phyloP scores from a whole-genome alignment of 2,888 invertebrate genomes.

The Lithophane semibrunnea region DNA sequence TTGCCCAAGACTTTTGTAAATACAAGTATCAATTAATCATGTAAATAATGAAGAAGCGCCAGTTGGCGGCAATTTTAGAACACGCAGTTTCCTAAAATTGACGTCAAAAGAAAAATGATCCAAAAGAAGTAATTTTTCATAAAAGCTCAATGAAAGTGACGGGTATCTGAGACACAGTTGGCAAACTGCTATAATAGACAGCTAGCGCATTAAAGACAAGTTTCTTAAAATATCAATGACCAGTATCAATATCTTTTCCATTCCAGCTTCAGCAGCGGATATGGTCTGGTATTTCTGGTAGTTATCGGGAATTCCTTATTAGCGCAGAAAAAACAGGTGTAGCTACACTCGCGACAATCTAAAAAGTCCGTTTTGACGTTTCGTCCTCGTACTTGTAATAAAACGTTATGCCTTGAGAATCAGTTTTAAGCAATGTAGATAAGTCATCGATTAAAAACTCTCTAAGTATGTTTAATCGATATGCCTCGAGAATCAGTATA shows the following conservation, averaged over 20 bases:
- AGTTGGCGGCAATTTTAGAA: too few species aligned
- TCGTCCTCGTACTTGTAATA: too few species aligned
- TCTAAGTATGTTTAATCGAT: too few species aligned
- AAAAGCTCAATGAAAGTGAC: constrained; percentile 6
- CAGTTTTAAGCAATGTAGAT: too few species aligned
- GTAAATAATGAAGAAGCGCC: neutral
- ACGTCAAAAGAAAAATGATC: constrained; percentile 12
- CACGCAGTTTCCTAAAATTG: neutral
- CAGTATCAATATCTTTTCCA: constrained; percentile 17
- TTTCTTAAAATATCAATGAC: constrained; percentile 24
- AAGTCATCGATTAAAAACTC: too few species aligned
- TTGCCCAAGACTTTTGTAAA: constrained; percentile 7
- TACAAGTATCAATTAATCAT: neutral
- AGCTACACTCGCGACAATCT: too few species aligned
- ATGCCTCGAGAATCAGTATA: too few species aligned
- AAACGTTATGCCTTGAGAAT: too few species aligned
- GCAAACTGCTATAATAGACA: constrained; percentile 24
- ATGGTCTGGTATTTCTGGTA: constrained; percentile 10
- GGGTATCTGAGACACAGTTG: neutral
- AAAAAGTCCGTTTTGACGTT: too few species aligned
- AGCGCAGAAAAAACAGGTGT: constrained; percentile 12
- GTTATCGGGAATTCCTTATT: constrained; percentile 14
- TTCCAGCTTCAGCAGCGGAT: constrained; percentile 24
- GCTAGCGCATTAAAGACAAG: constrained; percentile 32
- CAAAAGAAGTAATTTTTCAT: constrained; percentile 11